Conservation (phyloP, 2,888 invertebrate species). For the Carpatolechia fugitivella region DNA sequence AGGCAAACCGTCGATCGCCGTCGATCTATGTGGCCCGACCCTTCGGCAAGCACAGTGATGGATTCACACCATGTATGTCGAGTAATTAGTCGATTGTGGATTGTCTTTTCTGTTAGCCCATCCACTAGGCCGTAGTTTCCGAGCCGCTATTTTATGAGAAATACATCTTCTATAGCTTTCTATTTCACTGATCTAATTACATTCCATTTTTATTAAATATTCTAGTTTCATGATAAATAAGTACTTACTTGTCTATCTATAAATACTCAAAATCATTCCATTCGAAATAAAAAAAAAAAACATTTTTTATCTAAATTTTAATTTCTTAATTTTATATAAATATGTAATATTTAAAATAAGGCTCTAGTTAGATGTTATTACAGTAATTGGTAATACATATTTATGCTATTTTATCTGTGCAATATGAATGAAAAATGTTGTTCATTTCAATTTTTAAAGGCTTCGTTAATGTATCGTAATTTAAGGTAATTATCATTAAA, state of each 20-base stretch:
- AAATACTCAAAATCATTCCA: constrained; percentile 20
- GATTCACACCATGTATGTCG: too few species aligned
- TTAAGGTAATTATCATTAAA: constrained; percentile 58
- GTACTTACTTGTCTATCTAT: neutral
- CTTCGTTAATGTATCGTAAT: constrained; percentile 58
- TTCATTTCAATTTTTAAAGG: constrained; percentile 57
- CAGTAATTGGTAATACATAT: constrained; percentile 18
- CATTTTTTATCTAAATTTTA: constrained; percentile 14
- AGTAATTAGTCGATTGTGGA: too few species aligned
- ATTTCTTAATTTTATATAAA: constrained; percentile 23
- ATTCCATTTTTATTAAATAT: neutral
- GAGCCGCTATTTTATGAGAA: too few species aligned
- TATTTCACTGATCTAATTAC: neutral
- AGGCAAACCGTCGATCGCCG: too few species aligned
- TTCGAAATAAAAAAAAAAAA: neutral
- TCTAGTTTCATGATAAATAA: too few species aligned
- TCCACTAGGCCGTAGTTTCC: too few species aligned
- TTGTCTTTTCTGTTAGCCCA: too few species aligned
- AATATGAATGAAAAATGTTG: constrained; percentile 65
- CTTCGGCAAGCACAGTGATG: too few species aligned
- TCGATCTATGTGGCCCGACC: too few species aligned
- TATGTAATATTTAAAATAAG: constrained; percentile 19
- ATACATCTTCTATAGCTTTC: too few species aligned
- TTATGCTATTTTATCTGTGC: constrained; percentile 67
- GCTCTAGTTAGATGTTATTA: constrained; percentile 24